phyloP scores from a whole-genome alignment of 2,797 vertebrate genomes.

The Muscicapa comitata region DNA sequence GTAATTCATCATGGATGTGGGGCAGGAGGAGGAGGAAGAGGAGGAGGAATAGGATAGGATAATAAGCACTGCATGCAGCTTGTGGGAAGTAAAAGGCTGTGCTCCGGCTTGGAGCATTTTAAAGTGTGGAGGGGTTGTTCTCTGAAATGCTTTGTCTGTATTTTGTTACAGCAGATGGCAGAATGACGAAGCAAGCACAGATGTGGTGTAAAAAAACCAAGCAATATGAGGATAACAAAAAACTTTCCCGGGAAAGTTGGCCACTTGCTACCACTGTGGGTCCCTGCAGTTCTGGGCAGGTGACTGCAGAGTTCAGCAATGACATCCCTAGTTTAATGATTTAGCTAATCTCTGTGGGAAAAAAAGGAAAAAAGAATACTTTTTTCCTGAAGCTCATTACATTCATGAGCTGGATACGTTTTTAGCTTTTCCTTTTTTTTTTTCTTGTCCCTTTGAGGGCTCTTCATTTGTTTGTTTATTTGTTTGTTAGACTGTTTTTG shows the following conservation, averaged over 20 bases:
- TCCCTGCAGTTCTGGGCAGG: not conserved
- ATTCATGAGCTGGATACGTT: not conserved
- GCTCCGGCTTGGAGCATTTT: not conserved
- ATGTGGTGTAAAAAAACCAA: constrained; percentile 26
- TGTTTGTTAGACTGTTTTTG: not conserved
- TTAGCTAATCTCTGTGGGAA: not conserved
- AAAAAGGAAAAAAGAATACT: not conserved
- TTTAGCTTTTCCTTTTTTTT: not conserved
- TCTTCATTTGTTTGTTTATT: not conserved
- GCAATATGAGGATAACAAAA: not conserved
- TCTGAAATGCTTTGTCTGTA: constrained; percentile 14
- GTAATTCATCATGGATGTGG: not conserved
- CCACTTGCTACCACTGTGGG: not conserved
- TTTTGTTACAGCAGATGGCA: constrained; percentile 49
- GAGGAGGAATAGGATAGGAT: not conserved
- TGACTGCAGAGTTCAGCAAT: not conserved
- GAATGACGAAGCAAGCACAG: constrained; percentile 1
- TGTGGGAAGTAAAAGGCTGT: not conserved
- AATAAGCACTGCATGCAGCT: constrained; percentile 1
- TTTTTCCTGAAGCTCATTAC: not conserved
- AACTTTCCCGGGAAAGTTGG: not conserved
- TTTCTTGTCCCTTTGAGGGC: not conserved
- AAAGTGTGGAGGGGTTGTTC: not conserved
- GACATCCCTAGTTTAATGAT: not conserved
- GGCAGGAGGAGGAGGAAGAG: not conserved